Base-by-base conservation (phyloP, 2,797 vertebrate species). In the Sebastes aleutianus region DNA sequence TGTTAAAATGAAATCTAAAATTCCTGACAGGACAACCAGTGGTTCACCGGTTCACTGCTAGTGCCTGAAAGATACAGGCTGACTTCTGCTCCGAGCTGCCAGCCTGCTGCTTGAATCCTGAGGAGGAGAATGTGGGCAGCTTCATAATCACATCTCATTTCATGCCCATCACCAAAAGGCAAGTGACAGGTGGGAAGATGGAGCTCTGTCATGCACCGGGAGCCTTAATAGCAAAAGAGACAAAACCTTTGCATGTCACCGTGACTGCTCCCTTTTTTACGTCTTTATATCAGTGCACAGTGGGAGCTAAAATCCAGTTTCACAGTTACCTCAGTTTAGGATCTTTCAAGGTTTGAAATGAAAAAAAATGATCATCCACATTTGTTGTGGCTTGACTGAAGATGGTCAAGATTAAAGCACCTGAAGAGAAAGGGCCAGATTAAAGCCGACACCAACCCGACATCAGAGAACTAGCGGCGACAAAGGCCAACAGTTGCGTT, bases 131-230 rank as follows among this genome's bases (percentile, higher is more conserved):
- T 50, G 39, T 59, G 43, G 84, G 75, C 83, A 78, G 73, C 78
- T 75, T 85, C 24, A 67, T 79, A 84, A 87, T 86, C 76, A 63
- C 85, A 87, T 91, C 76, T 68, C 63, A 65, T 69, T 67, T 43
- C 58, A 29, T 85, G 83, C 83, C 83, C 68, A 63, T 93, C 83
- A 86, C 22, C 26, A 63, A 59, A 69, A 75, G 27, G 63, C 62
- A 74, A 65, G 66, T 90, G 82, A 83, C 72, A 31, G 26, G 31
- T 34, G 22, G n/a, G 31, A 31, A 62, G 69, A 53, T 34, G 26
- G 16, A 72, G 27, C 7, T 24, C 63, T 54, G 63, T 64, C 79
- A 58, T 20, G 26, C 29, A 16, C 16, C 10, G 5, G 18, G 34
- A 56, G 12, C n/a, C 8, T 39, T 36, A 29, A 59, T 11, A 27